Conservation (phyloP, 1,140 invertebrate genomes). For the Leucophenga varia region DNA sequence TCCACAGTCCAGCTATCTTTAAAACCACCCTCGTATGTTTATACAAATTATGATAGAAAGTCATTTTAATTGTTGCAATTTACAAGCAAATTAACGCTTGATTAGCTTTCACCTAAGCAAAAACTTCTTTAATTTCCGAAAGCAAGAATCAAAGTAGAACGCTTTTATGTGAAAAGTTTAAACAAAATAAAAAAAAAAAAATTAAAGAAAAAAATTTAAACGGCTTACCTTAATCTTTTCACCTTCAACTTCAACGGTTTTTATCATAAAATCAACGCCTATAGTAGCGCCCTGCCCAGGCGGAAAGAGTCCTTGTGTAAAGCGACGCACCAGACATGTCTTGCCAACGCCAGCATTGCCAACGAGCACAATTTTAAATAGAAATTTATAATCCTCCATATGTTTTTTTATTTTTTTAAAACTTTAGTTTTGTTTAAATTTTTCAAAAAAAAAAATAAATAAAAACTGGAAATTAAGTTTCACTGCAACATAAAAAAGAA, state of each 20-base stretch:
- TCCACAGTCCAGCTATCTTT: no score
- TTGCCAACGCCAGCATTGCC: constrained; percentile 95
- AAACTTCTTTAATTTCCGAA: not conserved
- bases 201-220: not conserved
- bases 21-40: no score
- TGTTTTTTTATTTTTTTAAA: constrained; percentile 2
- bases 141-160: not conserved
- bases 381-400: constrained; percentile 98
- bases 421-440: no score
- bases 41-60: no score
- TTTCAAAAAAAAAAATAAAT: no score
- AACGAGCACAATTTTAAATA: constrained; percentile 96
- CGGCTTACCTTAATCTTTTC: constrained; percentile 92
- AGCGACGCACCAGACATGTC: constrained; percentile 88
- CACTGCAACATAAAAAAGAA: no score
- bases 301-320: constrained; percentile 91
- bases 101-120: no score
- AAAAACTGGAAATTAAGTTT: no score
- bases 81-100: no score
- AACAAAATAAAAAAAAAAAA: no score
- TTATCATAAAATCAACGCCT: constrained; percentile 99
- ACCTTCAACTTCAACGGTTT: constrained; percentile 96
- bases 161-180: no score
- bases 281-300: constrained; percentile 98
- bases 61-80: no score